These are phyloP conservation scores for Blastobasis lacticolella DNA, from an alignment of 2,888 invertebrate species.

Conservation along the genomic window DNA sequence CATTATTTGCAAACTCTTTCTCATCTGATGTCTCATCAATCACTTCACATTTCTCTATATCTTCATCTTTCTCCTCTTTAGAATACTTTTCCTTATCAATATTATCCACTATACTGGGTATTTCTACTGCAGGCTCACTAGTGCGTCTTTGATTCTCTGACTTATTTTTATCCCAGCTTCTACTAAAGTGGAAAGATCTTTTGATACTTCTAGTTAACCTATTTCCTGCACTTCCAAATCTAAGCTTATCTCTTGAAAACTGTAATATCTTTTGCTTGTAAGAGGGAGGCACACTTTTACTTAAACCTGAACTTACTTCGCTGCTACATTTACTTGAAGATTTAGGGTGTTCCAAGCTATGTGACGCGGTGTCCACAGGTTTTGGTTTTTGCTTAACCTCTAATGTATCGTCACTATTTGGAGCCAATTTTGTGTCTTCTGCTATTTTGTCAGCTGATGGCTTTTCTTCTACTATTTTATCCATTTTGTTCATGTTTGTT, in stretches of 20 bases:
- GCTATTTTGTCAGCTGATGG: constrained; percentile 29
- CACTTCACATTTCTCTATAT: constrained; percentile 58
- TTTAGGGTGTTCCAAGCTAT: constrained; percentile 62
- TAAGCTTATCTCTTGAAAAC: constrained; percentile 63
- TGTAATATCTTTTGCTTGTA: constrained; percentile 67
- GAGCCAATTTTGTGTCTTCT: constrained; percentile 21
- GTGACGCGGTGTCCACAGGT: constrained; percentile 57
- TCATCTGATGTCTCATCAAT: constrained; percentile 58
- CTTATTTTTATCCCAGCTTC: constrained; percentile 64
- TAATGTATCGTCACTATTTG: constrained; percentile 15
- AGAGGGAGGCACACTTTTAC: constrained; percentile 69
- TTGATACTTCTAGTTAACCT: constrained; percentile 65
- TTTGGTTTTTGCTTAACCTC: constrained; percentile 47
- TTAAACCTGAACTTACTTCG: constrained; percentile 56
- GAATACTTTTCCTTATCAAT: constrained; percentile 38
- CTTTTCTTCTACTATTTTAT: constrained; percentile 63
- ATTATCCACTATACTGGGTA: constrained; percentile 36
- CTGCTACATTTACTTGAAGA: constrained; percentile 58
- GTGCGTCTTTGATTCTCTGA: constrained; percentile 51
- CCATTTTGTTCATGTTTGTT: constrained; percentile 47
- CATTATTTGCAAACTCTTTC: constrained; percentile 59
- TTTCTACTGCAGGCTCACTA: constrained; percentile 59
- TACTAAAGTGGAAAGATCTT: constrained; percentile 63
- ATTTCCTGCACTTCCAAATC: constrained; percentile 64
- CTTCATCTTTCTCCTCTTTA: constrained; percentile 61